Evolutionary conservation across 2,888 invertebrate genomes (phyloP), one percentile per base, ranked within the genome.

Genomic region (Eristalis arbustorum): DNA sequence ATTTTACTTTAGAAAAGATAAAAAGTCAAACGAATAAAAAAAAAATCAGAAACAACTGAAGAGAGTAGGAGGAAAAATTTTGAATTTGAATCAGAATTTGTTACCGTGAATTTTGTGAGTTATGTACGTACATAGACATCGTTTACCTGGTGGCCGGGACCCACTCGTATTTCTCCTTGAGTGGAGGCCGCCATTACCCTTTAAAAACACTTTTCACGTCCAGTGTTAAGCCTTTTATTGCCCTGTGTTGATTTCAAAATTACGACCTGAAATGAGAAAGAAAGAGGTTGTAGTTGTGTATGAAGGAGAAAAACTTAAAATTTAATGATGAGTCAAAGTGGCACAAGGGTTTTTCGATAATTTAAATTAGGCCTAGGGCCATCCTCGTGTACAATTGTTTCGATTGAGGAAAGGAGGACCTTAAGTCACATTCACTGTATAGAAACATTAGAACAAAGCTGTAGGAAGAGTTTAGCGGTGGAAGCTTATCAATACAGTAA

Each of bases 131-230:
- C 94, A 94, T 94, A 94, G 93, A 94, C 94, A 93, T 94, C 94
- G 94, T 94, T 94, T 94, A 96, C 95, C 95, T 96, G 96, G 94
- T 95, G 96, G 93, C 95, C 95, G 93, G 95, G 95, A 94, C 95
- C 95, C 94, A 96, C 95, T 95, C 95, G 95, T 93, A 95, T 95
- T 94, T 95, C 95, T 94, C 95, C 95, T 94, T 95, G 95, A 93
- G 95, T 95, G 93, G 95, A 95, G 93, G 95, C 95, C 94, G 93
- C 93, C 93, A 93, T 93, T 92, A 92, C 92, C 92, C 92, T 92
- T 92, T 92, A 92, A 91, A 91, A 91, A 92, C 92, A 92, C 92
- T 91, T 90, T 92, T 92, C 91, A 90, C 91, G 92, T 92, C 92
- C 92, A 92, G 92, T 92, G 92, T 92, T 92, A 92, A 92, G 92